Evolutionary conservation across 2,797 vertebrate species (phyloP).

Genomic region (Uromys caudimaculatus): DNA sequence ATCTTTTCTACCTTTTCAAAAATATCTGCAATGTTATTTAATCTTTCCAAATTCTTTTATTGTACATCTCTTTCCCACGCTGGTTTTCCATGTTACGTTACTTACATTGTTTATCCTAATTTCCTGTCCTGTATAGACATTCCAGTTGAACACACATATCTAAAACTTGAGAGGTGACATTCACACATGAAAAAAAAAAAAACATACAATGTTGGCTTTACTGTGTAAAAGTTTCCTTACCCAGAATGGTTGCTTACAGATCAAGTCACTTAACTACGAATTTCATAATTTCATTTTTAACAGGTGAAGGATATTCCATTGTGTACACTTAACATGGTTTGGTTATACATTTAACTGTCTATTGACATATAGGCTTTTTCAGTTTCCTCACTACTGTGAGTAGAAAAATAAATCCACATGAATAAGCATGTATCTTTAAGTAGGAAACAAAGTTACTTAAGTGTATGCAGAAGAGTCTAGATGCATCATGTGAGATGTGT

Average conservation of each 20-base stretch:
- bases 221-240: not conserved
- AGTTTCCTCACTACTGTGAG: not conserved
- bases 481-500: not conserved
- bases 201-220: not conserved
- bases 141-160: not conserved
- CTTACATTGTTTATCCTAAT: not conserved
- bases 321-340: not conserved
- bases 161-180: not conserved
- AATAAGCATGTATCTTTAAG: not conserved
- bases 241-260: not conserved
- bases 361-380: not conserved
- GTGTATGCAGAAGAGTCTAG: not conserved
- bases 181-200: no score
- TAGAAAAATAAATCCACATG: not conserved
- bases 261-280: not conserved
- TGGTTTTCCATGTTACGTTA: not conserved
- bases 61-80: not conserved
- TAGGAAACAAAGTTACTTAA: not conserved
- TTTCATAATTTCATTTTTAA: not conserved
- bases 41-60: not conserved
- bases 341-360: not conserved
- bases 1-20: not conserved
- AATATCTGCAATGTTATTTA: not conserved
- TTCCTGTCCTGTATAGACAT: not conserved
- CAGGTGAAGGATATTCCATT: not conserved